These are phyloP conservation scores for Triplophysa yarkandensis DNA, from an alignment of 2,797 vertebrate genomes.

Conservation along the genomic window DNA sequence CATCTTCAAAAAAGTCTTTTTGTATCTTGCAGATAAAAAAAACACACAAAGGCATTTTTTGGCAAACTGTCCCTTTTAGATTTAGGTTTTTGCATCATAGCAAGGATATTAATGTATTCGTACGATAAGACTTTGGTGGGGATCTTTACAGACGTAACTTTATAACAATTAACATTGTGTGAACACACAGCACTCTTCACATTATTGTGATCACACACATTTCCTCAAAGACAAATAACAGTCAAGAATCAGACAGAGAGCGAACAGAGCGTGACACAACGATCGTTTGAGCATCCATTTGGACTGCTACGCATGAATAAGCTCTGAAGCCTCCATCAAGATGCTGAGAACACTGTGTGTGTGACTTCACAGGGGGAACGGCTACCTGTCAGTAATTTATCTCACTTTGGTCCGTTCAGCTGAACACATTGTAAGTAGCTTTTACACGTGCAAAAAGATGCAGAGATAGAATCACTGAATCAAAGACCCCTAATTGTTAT, in stretches of 20 bases:
- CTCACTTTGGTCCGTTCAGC: slow-evolving; percentile 1
- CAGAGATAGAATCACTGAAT: neutral
- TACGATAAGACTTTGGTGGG: neutral
- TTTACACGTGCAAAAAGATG: neutral
- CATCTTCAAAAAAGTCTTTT: no score
- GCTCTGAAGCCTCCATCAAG: slow-evolving; percentile 60
- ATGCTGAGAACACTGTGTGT: neutral
- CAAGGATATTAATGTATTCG: neutral
- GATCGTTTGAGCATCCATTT: slow-evolving; percentile 51
- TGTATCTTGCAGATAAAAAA: no score
- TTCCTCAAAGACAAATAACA: slow-evolving; percentile 39
- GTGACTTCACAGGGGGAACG: neutral
- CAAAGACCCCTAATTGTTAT: neutral
- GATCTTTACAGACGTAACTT: slow-evolving; percentile 21
- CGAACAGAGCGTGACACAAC: slow-evolving; percentile 34
- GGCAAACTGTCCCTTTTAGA: no score
- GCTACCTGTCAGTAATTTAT: slow-evolving; percentile 4
- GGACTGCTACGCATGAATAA: slow-evolving; percentile 2
- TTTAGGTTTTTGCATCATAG: neutral
- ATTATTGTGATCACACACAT: slow-evolving; percentile 53
- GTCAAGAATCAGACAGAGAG: slow-evolving; percentile 38
- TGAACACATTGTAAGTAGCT: neutral
- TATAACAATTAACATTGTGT: slow-evolving; percentile 47
- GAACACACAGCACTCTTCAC: slow-evolving; percentile 42
- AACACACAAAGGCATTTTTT: no score